A percentile compares a stretch with the other conserved stretches of the same genome.
These are phyloP conservation scores for Eristalinus aeneus DNA, from an alignment of 2,888 invertebrate species.

Conservation along the genomic window DNA sequence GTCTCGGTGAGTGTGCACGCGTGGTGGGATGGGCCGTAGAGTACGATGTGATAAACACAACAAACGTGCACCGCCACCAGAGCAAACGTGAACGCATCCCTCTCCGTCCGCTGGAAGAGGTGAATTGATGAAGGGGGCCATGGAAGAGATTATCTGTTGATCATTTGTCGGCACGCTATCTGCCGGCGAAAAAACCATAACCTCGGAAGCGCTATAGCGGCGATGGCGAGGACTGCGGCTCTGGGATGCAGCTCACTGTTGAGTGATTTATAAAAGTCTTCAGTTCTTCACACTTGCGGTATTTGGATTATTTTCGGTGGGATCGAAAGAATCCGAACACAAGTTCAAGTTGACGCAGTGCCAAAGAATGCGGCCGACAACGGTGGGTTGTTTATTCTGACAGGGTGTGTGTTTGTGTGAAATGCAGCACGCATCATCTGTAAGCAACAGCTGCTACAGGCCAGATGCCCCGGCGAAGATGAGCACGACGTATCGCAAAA, in stretches of 20 bases:
- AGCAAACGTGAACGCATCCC: slow-evolving; percentile 13
- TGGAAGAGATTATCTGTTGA: not conserved
- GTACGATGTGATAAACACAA: slow-evolving; percentile 16
- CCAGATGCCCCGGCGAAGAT: not conserved
- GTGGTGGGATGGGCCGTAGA: slow-evolving; percentile 11
- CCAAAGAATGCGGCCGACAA: slow-evolving; percentile 34
- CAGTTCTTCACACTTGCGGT: not conserved
- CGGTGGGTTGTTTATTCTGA: not conserved
- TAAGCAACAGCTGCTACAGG: slow-evolving; percentile 28
- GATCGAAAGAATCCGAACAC: slow-evolving; percentile 29
- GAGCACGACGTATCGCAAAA: not conserved
- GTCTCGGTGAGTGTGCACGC: not conserved
- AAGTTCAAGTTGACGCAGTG: slow-evolving; percentile 59
- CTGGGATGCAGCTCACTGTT: not conserved
- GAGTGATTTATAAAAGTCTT: slow-evolving; percentile 1
- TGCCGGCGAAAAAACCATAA: not conserved
- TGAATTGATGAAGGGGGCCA: slow-evolving; percentile 9
- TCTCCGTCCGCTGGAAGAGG: not conserved
- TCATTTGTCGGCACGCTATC: slow-evolving; percentile 15
- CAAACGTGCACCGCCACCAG: slow-evolving; percentile 8
- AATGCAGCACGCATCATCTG: slow-evolving; percentile 12
- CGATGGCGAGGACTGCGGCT: not conserved
- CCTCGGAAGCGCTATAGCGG: not conserved
- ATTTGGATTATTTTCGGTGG: slow-evolving; percentile 43
- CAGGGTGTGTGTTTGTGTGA: not conserved